These are phyloP conservation scores for Euplexia lucipara DNA, from an alignment of 2,888 invertebrate genomes.

Conservation along the genomic window DNA sequence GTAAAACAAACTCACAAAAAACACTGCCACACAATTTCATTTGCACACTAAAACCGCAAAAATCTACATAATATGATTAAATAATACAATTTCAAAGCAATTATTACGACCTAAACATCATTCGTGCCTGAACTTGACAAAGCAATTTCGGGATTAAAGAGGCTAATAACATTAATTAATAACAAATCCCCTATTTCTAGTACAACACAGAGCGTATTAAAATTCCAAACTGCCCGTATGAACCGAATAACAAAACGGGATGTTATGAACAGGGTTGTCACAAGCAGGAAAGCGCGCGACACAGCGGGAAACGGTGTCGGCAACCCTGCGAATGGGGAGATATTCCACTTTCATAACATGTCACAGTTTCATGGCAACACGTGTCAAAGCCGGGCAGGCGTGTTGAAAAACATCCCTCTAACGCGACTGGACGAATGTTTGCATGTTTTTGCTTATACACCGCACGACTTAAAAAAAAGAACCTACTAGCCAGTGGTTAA, in stretches of 20 bases:
- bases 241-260: conserved; percentile 70
- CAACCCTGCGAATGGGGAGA: conserved; percentile 68
- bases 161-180: conserved; percentile 55
- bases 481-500: not conserved
- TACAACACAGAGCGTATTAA: conserved; percentile 46
- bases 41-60: conserved; percentile 9
- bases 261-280: conserved; percentile 82
- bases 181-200: conserved; percentile 47
- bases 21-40: not conserved
- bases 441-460: conserved; percentile 65
- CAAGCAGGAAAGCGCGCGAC: conserved; percentile 71
- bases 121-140: conserved; percentile 46
- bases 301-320: conserved; percentile 71
- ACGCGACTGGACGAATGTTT: conserved; percentile 51
- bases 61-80: conserved; percentile 15
- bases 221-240: conserved; percentile 63
- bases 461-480: conserved; percentile 50
- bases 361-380: conserved; percentile 75
- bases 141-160: conserved; percentile 54
- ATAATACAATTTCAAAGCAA: conserved; percentile 27
- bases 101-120: conserved; percentile 40
- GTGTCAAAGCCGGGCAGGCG: conserved; percentile 70
- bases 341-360: conserved; percentile 76
- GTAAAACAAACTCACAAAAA: conserved; percentile 34
- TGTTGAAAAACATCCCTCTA: conserved; percentile 69